Percentiles rank a stretch among this genome's conserved stretches.
These are phyloP conservation scores for Lineus longissimus DNA, from an alignment of 1,140 invertebrate species.

Conservation along the genomic window DNA sequence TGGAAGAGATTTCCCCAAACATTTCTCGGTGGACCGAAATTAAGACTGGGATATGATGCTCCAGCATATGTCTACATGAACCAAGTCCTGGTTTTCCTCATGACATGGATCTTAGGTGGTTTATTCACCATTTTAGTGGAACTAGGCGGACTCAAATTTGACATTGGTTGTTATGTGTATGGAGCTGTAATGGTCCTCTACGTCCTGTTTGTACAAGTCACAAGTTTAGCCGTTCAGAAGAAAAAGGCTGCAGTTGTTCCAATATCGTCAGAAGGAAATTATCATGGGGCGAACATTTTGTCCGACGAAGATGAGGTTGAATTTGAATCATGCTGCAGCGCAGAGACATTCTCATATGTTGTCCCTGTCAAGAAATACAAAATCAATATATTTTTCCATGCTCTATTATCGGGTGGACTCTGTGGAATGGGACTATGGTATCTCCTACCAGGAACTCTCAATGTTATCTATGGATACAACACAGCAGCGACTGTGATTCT, in stretches of 20 bases:
- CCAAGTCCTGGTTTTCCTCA: conserved; percentile 40
- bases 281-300: conserved; percentile 30
- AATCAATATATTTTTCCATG: conserved; percentile 45
- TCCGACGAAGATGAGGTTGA: conserved; percentile 49
- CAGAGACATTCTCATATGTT: conserved; percentile 45
- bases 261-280: not conserved
- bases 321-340: conserved; percentile 46
- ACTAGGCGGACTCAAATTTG: conserved; percentile 18
- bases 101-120: conserved; percentile 44
- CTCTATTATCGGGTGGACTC: conserved; percentile 41
- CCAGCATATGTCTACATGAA: conserved; percentile 48
- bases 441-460: conserved; percentile 39
- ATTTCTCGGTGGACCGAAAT: conserved; percentile 51
- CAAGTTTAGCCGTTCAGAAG: conserved; percentile 32
- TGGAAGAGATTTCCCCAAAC: conserved; percentile 53
- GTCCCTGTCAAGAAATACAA: conserved; percentile 46
- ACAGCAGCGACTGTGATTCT: conserved; percentile 39
- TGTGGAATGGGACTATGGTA: conserved; percentile 42
- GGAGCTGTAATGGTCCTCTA: conserved; percentile 38
- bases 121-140: conserved; percentile 44
- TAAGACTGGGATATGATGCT: conserved; percentile 42
- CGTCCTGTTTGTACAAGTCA: conserved; percentile 37
- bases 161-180: conserved; percentile 34
- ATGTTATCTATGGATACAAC: conserved; percentile 32
- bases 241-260: conserved; percentile 3